Evolutionary conservation across 2,113 vertebrate genomes (phyloP), one percentile per base, ranked within the genome.

Genomic region (Carettochelys insculpta): DNA sequence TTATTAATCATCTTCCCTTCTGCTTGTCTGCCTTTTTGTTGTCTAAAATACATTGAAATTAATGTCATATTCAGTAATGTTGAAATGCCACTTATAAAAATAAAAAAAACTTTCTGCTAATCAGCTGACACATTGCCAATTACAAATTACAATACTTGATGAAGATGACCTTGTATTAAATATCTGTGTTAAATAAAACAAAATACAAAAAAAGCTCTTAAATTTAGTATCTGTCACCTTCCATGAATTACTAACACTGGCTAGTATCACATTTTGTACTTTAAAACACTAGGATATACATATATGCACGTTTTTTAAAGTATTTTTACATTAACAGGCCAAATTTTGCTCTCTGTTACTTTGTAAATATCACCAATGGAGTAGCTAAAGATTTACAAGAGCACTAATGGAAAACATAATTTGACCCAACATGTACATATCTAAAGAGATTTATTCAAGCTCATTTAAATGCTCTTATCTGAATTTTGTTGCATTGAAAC

Each of bases 1-100:
- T 85, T 38, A 53, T 29, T 86, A 95, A 92, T 88, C 89, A 80
- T 71, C 79, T 75, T 90, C 77, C 91, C 85, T 93, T 94, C 93
- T 88, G 81, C 5, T 80, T 86, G 61, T 71, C 73, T 87, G 54
- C 52, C 86, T 78, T 83, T n/a, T n/a, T n/a, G 88, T 52, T 54
- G 88, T 85, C 80, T 78, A 77, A 88, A 96, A 76, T 58, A 80
- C 0, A 47, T 77, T 76, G 4, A 80, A 25, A 86, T 78, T 94
- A 94, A 78, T 43, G 90, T 65, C 85, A 78, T 19, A 94, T 86
- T 54, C 79, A 79, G 25, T 27, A 58, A 82, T 53, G 14, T 38
- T 56, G 86, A 84, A 79, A 77, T 77, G 16, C 34, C 82, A 27
- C 81, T 68, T 82, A 76, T 50, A 68, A 34, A 85, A 17, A 29